phyloP scores from a whole-genome alignment of 2,888 invertebrate genomes.

The Autographa gamma region DNA sequence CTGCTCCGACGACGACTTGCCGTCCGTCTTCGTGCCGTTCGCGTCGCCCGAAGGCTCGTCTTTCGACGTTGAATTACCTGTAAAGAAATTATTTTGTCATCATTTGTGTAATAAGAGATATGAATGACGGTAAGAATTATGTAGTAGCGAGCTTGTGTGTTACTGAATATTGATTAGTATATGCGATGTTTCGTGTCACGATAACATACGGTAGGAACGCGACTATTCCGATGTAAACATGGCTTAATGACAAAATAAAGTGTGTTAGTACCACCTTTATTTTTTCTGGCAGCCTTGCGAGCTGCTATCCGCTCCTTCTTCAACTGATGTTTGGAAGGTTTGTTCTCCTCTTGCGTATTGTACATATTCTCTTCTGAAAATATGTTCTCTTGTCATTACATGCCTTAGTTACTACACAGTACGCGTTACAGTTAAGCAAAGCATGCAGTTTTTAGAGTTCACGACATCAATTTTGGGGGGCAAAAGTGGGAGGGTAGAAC shows the following conservation, averaged over 20 bases:
- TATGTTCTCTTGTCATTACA: conserved; percentile 67
- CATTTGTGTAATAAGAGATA: conserved; percentile 5
- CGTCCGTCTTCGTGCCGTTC: conserved; percentile 81
- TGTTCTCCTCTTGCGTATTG: conserved; percentile 87
- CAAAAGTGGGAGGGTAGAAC: background rate
- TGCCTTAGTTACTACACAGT: conserved; percentile 66
- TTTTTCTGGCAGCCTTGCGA: conserved; percentile 88
- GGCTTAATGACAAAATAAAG: conserved; percentile 6
- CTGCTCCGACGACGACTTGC: conserved; percentile 91
- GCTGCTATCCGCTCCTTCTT: conserved; percentile 90
- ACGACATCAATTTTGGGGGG: background rate
- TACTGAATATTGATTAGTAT: background rate
- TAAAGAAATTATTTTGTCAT: conserved; percentile 44
- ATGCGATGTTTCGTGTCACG: background rate
- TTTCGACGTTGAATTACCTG: conserved; percentile 80
- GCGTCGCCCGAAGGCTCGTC: conserved; percentile 72
- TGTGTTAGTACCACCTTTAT: conserved; percentile 75
- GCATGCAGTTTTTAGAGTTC: background rate
- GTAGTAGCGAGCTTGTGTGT: conserved; percentile 3
- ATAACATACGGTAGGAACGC: background rate
- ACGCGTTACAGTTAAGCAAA: conserved; percentile 35
- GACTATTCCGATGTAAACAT: background rate
- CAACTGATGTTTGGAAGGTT: conserved; percentile 90
- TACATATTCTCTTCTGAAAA: conserved; percentile 86
- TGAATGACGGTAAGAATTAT: background rate